phyloP scores from a whole-genome alignment of 1,140 invertebrate species.

The Drosophila dunni region DNA sequence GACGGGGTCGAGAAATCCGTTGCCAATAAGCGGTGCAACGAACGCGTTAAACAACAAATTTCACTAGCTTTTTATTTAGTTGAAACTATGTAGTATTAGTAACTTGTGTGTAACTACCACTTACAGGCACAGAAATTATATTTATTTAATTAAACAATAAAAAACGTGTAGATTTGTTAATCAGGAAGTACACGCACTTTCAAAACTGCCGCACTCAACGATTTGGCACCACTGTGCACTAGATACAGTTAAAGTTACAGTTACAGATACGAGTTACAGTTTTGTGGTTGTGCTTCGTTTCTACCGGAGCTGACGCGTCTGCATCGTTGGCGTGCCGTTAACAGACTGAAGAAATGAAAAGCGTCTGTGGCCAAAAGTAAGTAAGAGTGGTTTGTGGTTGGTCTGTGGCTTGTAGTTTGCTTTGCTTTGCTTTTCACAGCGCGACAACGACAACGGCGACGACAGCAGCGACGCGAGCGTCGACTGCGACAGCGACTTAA shows the following conservation, averaged over 20 bases:
- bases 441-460: conserved; percentile 22
- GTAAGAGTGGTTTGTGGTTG: conserved; percentile 74
- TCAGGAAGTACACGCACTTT: conserved; percentile 48
- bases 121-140: conserved; percentile 18
- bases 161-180: conserved; percentile 9
- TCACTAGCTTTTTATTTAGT: conserved; percentile 28
- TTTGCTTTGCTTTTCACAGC: conserved; percentile 56
- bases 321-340: conserved; percentile 83
- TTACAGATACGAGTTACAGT: conserved; percentile 25
- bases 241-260: conserved; percentile 28
- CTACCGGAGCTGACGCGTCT: conserved; percentile 73
- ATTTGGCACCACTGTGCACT: conserved; percentile 64
- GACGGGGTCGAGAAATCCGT: conserved; percentile 35
- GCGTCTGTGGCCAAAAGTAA: conserved; percentile 77
- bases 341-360: conserved; percentile 84
- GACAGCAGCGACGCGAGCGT: conserved; percentile 2
- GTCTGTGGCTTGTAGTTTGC: conserved; percentile 49
- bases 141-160: not conserved
- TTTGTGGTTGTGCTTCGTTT: not conserved
- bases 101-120: conserved; percentile 9
- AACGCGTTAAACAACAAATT: conserved; percentile 40
- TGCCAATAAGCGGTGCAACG: conserved; percentile 33
- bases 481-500: conserved; percentile 15
- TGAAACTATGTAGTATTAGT: not conserved
- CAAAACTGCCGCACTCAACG: conserved; percentile 8